Percentiles rank a stretch among this genome's conserved stretches.
Conservation (phyloP, 2,888 invertebrate species). For the Erebia palarica region DNA sequence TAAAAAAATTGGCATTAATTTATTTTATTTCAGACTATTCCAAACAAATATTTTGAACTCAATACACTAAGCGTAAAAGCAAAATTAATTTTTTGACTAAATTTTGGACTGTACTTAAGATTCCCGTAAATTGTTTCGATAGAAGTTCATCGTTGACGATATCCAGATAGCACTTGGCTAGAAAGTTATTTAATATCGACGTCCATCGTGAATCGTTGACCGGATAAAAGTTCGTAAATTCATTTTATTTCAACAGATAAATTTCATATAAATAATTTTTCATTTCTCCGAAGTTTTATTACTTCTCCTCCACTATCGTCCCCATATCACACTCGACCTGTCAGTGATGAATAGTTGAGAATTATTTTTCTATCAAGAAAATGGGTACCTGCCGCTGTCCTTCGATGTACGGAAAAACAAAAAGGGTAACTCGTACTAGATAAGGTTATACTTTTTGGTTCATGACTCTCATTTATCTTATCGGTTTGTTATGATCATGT, state of each 20-base stretch:
- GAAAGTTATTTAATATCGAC: constrained; percentile 14
- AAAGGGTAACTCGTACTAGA: neutral
- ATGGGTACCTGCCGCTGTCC: neutral
- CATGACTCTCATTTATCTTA: neutral
- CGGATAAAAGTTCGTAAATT: constrained; percentile 7
- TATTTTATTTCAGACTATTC: neutral
- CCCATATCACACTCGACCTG: constrained; percentile 17
- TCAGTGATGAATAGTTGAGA: constrained; percentile 6
- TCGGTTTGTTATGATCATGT: neutral
- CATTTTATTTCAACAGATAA: constrained; percentile 7
- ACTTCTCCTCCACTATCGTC: neutral
- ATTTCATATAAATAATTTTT: constrained; percentile 12
- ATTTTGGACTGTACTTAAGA: neutral
- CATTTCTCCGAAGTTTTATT: constrained; percentile 17
- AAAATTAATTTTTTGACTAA: neutral
- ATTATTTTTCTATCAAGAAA: constrained; percentile 21
- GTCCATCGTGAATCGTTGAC: constrained; percentile 14
- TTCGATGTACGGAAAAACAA: neutral
- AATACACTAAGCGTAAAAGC: neutral
- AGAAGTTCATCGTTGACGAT: constrained; percentile 10
- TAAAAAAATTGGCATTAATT: neutral
- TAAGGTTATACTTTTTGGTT: neutral
- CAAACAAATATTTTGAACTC: too few relatives aligned
- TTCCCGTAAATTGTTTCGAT: neutral
- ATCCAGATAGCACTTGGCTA: constrained; percentile 12